Evolutionary conservation across 2,888 invertebrate species (phyloP), one percentile per base, ranked within the genome.

Genomic region (Phortica magna): DNA sequence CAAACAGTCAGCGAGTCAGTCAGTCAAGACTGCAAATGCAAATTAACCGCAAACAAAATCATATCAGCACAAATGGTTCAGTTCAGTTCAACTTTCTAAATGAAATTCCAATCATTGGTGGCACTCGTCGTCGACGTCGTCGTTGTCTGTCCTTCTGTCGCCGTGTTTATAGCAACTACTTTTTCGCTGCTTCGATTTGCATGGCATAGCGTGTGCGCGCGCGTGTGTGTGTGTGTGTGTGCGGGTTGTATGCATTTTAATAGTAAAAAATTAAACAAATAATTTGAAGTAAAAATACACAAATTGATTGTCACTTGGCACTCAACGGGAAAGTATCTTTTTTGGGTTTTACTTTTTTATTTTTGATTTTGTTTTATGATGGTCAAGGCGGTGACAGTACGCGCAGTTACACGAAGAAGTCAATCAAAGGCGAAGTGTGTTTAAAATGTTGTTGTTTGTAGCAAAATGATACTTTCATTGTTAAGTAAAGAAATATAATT

Each of bases 281-380:
- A 90, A 89, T 89, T 89, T 89, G 77, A 83, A 77, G 88, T 79
- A 78, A 85, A 90, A 86, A 89, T 89, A 88, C 83, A 83, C 84
- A 85, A 89, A 83, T 87, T 88, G 90, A 89, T 90, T 89, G 89
- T 89, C 90, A 84, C 78, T 80, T 87, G 89, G 84, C 88, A 89
- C 75, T 55, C 72, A 78, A 77, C 75, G 78, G 61, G 73, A 57
- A 31, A 74, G 53, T 31, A 70, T 48, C 77, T 48, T 61, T 59
- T 9, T 75, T 71, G 71, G 5, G 31, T 31, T 31, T 31, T 31
- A 4, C 31, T 31, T 31, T 31, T 31, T 7, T 71, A 39, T 10
- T n/a, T 14, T 31, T 7, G 55, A 39, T 10, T n/a, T 14, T 48
- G 2, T 48, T 2, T 48, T 14, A 59, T 76, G 64, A 31, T 31